Base-by-base conservation (phyloP, 1,140 invertebrate genomes). In the Lucilia sericata region DNA sequence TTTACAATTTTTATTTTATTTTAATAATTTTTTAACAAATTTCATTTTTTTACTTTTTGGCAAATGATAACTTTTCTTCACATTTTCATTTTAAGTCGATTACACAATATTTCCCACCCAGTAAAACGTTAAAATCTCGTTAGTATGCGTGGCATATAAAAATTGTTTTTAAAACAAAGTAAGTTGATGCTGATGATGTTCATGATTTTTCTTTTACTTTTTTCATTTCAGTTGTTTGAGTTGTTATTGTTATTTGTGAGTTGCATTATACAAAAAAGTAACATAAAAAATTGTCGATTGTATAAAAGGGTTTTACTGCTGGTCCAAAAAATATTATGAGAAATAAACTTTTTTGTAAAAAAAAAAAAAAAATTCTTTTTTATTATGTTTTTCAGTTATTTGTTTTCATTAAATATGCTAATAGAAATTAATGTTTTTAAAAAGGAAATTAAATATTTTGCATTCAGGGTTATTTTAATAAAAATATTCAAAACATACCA, bases 91-190 rank as follows among this genome's bases (percentile, higher is more conserved):
- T n/a, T n/a, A n/a, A n/a, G n/a, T 30, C 25, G 25, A 30, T 30
- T 30, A 3, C 3, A 30, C 25, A 49, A 12, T 49, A 2, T 49
- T 49, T 49, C 2, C 8, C n/a, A n/a, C n/a, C n/a, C n/a, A n/a
- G 8, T 65, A 65, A 30, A 30, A 30, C 25, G 25, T 30, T 30
- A 65, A 36, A 76, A 34, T 76, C 30, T 76, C 74, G 21, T 76
- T 76, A 42, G 34, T 76, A 76, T 76, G 74, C 74, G 14, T n/a
- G 17, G 34, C 74, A 42, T 42, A 76, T 36, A 76, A 76, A 30
- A 76, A 76, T 76, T 76, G 74, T 42, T 76, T 76, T 76, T 42
- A 76, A 76, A 42, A 76, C 34, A 42, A 76, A 14, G 21, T 42
- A 36, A 36, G 25, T 30, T 76, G 0, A 1, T 42, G 74, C 1